Percentiles rank a stretch among this genome's conserved stretches.
These are phyloP conservation scores for Spodoptera exigua DNA, from an alignment of 2,888 invertebrate species.

Conservation along the genomic window DNA sequence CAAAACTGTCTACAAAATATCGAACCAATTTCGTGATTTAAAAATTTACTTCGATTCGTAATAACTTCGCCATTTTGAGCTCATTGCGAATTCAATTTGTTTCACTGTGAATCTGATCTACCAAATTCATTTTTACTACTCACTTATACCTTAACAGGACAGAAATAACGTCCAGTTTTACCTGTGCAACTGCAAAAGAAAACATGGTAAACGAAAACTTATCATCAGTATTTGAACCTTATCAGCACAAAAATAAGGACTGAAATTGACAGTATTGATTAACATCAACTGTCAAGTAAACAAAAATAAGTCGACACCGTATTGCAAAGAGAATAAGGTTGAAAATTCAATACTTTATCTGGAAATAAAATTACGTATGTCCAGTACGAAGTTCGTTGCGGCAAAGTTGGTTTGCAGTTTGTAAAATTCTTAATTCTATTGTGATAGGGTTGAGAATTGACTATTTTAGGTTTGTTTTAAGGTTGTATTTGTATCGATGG, in stretches of 20 bases:
- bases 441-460: background rate
- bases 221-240: slow-evolving; percentile 33
- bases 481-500: background rate
- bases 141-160: background rate
- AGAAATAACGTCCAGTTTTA: slow-evolving; percentile 18
- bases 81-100: slow-evolving; percentile 70
- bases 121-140: slow-evolving; percentile 7
- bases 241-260: slow-evolving; percentile 18
- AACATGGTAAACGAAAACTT: slow-evolving; percentile 17
- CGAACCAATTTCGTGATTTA: slow-evolving; percentile 8
- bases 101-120: slow-evolving; percentile 50
- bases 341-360: slow-evolving; percentile 5
- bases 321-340: background rate
- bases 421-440: background rate
- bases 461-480: background rate
- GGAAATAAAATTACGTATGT: slow-evolving; percentile 17
- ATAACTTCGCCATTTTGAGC: slow-evolving; percentile 48
- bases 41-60: slow-evolving; percentile 44
- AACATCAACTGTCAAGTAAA: background rate
- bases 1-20: background rate
- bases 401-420: slow-evolving; percentile 15
- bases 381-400: slow-evolving; percentile 19
- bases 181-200: slow-evolving; percentile 3
- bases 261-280: slow-evolving; percentile 18
- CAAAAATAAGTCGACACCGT: slow-evolving; percentile 6